These are phyloP conservation scores for Diplolepis rosae DNA, from an alignment of 2,888 invertebrate genomes.

Conservation along the genomic window DNA sequence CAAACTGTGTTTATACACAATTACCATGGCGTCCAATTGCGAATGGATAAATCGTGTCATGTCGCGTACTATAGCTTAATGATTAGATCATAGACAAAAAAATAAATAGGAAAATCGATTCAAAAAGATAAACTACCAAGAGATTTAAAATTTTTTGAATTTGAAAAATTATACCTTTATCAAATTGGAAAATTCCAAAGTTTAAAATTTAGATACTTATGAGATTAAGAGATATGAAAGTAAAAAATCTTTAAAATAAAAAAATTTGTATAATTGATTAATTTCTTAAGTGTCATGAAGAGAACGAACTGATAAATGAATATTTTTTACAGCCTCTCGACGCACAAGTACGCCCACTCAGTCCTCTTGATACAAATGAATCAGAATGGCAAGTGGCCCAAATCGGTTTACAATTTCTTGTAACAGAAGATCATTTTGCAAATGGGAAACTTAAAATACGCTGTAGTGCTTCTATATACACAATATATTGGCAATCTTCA, in stretches of 20 bases:
- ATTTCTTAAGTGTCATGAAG: too few species aligned
- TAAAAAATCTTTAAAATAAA: too few species aligned
- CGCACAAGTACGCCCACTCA: constrained; percentile 62
- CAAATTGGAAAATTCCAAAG: too few species aligned
- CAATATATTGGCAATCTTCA: constrained; percentile 81
- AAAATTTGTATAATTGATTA: too few species aligned
- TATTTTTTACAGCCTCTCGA: constrained; percentile 55
- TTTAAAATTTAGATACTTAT: too few species aligned
- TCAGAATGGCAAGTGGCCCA: constrained; percentile 74
- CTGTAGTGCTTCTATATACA: constrained; percentile 80
- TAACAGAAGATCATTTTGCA: constrained; percentile 75
- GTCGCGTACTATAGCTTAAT: not conserved
- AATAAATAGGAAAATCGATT: too few species aligned
- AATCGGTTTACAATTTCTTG: constrained; percentile 75
- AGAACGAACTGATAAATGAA: not conserved
- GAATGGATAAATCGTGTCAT: not conserved
- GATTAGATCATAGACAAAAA: too few species aligned
- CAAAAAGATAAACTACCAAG: too few species aligned
- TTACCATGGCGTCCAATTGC: not conserved
- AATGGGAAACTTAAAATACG: constrained; percentile 78
- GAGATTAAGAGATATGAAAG: too few species aligned
- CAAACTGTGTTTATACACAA: not conserved
- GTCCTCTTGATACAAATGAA: constrained; percentile 64
- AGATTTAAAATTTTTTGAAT: too few species aligned
- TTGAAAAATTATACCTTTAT: too few species aligned